A percentile compares a stretch with the other conserved stretches of the same genome.
These are phyloP conservation scores for Squalus acanthias DNA, from an alignment of 2,797 vertebrate species.

Conservation along the genomic window DNA sequence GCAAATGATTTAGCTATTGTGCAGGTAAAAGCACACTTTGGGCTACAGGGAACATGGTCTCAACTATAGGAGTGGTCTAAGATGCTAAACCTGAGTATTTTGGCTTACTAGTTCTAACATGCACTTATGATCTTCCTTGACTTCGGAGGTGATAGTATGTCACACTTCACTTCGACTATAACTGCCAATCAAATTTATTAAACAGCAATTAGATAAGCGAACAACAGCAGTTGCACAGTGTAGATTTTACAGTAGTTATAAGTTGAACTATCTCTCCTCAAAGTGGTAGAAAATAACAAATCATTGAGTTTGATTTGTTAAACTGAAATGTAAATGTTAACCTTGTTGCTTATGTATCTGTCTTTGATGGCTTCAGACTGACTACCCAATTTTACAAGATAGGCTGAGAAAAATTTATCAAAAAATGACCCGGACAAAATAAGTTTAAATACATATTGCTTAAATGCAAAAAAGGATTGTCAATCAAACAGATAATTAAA, in stretches of 20 bases:
- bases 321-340: not conserved
- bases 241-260: not conserved
- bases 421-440: not conserved
- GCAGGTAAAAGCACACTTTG: not conserved
- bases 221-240: not conserved
- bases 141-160: not conserved
- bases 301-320: not conserved
- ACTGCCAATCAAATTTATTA: not conserved
- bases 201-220: not conserved
- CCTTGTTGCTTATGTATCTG: not conserved
- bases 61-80: not conserved
- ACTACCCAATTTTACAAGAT: not conserved
- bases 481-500: not conserved
- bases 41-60: not conserved
- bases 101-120: not conserved
- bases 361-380: not conserved
- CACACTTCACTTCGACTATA: not conserved
- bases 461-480: not conserved
- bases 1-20: not conserved
- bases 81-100: not conserved
- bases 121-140: not conserved
- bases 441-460: not conserved
- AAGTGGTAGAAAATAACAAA: not conserved
- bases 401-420: not conserved
- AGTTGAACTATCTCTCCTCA: not conserved